These are phyloP conservation scores for Tupaia tana DNA, from an alignment of 2,113 vertebrate species.

Conservation along the genomic window DNA sequence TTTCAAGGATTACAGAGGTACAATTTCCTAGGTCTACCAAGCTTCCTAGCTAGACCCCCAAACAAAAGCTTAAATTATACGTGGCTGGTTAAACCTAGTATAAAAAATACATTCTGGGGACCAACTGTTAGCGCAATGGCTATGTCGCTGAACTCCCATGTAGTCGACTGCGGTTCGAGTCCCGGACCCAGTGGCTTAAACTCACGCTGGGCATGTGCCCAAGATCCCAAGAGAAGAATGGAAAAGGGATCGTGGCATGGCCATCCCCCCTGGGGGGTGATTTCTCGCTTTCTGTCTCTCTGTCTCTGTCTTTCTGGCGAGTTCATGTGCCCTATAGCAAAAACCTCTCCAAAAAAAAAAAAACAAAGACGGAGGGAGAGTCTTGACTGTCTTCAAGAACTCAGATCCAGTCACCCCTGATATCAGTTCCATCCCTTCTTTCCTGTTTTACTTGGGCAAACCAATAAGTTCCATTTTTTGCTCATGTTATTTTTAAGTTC, in stretches of 20 bases:
- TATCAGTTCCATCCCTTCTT: background rate
- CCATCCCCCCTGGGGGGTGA: no score
- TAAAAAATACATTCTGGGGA: constrained; percentile 27
- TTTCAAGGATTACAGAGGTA: background rate
- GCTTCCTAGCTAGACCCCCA: background rate
- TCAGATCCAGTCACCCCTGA: background rate
- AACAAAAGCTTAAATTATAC: constrained; percentile 45
- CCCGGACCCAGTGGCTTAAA: no score
- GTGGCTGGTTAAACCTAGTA: background rate
- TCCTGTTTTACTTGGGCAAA: background rate
- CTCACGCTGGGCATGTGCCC: no score
- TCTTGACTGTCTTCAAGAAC: background rate
- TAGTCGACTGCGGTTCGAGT: no score
- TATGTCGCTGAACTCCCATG: no score
- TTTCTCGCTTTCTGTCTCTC: no score
- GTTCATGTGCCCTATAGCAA: no score
- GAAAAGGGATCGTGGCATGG: no score
- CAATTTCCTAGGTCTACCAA: background rate
- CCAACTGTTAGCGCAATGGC: no score
- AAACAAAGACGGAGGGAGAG: background rate
- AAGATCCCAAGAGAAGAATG: no score
- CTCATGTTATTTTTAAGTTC: constrained; percentile 13
- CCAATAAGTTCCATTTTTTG: background rate
- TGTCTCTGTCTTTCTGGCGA: no score
- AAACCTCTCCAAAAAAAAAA: no score